Evolutionary conservation across 30 jellyfish, hydroid and myxozoan species (phyloP).

Genomic region (Turritopsis rubra): DNA sequence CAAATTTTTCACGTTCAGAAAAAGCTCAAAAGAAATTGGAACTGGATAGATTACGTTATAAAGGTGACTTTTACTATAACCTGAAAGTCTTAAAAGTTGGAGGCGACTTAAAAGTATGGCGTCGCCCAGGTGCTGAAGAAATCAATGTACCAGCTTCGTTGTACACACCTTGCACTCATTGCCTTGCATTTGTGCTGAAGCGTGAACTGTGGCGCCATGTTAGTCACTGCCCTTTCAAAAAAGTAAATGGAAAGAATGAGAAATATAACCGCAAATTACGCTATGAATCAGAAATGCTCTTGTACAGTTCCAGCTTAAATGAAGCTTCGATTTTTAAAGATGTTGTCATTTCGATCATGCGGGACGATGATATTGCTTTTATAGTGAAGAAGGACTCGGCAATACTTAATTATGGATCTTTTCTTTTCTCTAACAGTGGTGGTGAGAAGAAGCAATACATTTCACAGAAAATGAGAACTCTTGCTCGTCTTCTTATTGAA

Average conservation of each 20-base stretch:
- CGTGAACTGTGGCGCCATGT: constrained; percentile 64
- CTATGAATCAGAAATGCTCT: constrained; percentile 42
- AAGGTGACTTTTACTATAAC: constrained; percentile 41
- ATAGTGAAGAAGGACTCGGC: constrained; percentile 25
- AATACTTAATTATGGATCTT: constrained; percentile 31
- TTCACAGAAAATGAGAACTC: constrained; percentile 34
- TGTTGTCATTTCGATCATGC: constrained; percentile 23
- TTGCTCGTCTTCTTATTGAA: constrained; percentile 36
- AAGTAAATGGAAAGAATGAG: neutral
- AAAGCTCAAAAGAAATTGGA: constrained; percentile 9
- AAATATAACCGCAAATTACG: constrained; percentile 13
- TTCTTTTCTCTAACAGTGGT: constrained; percentile 26
- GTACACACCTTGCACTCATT: constrained; percentile 37
- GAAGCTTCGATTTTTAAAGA: constrained; percentile 21
- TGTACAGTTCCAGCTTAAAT: constrained; percentile 14
- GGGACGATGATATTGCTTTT: constrained; percentile 32
- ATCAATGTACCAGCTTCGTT: neutral
- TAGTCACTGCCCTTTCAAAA: constrained; percentile 27
- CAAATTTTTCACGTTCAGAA: neutral
- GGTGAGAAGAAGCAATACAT: constrained; percentile 20
- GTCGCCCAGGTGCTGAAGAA: constrained; percentile 32
- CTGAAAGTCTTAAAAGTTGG: constrained; percentile 35
- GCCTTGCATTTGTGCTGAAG: constrained; percentile 43
- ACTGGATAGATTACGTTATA: constrained; percentile 30
- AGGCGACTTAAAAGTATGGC: constrained; percentile 31